phyloP scores from a whole-genome alignment of 2,888 invertebrate genomes.

The Camptogramma bilineatum region DNA sequence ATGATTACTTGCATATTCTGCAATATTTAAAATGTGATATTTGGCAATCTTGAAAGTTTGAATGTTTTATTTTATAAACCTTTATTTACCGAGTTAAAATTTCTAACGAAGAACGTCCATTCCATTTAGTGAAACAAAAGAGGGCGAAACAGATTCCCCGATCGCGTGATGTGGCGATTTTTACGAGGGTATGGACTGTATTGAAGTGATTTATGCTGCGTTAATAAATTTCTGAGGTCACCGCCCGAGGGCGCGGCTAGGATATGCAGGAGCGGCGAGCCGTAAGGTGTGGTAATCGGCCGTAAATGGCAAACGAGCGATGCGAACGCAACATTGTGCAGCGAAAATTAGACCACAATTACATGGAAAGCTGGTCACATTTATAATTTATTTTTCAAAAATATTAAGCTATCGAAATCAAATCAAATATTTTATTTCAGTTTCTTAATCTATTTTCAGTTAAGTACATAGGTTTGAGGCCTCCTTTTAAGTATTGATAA shows the following conservation, averaged over 20 bases:
- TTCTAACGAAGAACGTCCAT: slow-evolving; percentile 35
- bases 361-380: background rate
- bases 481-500: no score
- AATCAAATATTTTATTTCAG: no score
- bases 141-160: slow-evolving; percentile 58
- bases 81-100: background rate
- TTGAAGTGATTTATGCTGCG: slow-evolving; percentile 62
- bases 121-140: slow-evolving; percentile 56
- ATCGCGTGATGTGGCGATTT: slow-evolving; percentile 60
- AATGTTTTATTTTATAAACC: background rate
- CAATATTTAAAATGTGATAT: background rate
- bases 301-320: slow-evolving; percentile 24
- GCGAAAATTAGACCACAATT: slow-evolving; percentile 1
- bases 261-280: slow-evolving; percentile 56
- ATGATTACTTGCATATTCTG: background rate
- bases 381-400: background rate
- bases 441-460: no score
- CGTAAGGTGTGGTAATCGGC: slow-evolving; percentile 54
- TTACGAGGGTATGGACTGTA: slow-evolving; percentile 56
- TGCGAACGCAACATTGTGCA: slow-evolving; percentile 26
- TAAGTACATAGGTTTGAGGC: no score
- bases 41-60: background rate
- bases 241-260: slow-evolving; percentile 58
- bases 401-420: no score
- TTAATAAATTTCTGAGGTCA: slow-evolving; percentile 77